These are phyloP conservation scores for Drosophila formosana DNA, from an alignment of 2,888 invertebrate species.

Conservation along the genomic window DNA sequence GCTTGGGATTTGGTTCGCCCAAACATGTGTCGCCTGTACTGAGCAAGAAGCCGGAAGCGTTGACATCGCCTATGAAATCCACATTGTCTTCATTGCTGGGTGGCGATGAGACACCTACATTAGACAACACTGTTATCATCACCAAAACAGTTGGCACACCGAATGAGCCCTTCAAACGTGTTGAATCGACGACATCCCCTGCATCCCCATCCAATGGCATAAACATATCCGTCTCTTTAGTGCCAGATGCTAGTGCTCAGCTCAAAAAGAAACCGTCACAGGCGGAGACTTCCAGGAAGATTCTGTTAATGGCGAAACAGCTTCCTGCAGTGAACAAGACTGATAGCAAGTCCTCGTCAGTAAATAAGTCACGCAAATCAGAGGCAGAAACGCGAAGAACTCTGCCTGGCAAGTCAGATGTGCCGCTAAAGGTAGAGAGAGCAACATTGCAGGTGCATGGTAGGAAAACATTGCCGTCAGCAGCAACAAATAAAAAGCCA, in stretches of 20 bases:
- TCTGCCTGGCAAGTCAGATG: background rate
- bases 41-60: slow-evolving; percentile 5
- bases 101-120: background rate
- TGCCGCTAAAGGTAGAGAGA: background rate
- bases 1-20: background rate
- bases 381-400: slow-evolving; percentile 3
- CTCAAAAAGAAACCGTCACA: slow-evolving; percentile 8
- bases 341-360: background rate
- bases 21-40: background rate
- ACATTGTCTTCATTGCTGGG: slow-evolving; percentile 25
- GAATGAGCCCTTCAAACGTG: slow-evolving; percentile 15
- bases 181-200: slow-evolving; percentile 8
- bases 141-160: slow-evolving; percentile 26
- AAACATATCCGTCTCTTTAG: slow-evolving; percentile 49
- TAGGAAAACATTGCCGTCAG: background rate
- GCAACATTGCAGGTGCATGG: background rate
- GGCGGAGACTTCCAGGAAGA: background rate
- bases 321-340: background rate
- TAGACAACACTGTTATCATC: slow-evolving; percentile 48
- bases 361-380: background rate
- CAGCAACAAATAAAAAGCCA: background rate
- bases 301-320: background rate
- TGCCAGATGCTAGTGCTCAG: slow-evolving; percentile 19
- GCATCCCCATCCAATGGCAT: slow-evolving; percentile 25
- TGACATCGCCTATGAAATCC: slow-evolving; percentile 16